Evolutionary conservation across 2,113 vertebrate genomes (phyloP), one percentile per base, ranked within the genome.

Genomic region (Corvus cornix): DNA sequence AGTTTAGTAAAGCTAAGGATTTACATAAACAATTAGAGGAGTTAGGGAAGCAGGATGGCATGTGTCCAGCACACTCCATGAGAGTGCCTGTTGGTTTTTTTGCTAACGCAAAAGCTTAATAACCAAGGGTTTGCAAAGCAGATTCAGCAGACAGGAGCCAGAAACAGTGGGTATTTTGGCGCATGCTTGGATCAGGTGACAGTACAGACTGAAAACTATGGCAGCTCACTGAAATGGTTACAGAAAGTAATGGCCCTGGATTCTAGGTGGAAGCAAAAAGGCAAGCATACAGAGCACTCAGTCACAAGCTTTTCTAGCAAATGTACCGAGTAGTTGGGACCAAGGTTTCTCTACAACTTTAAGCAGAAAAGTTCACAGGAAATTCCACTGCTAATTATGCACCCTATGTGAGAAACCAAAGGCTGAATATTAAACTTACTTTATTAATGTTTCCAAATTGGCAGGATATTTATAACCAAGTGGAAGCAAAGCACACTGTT

Each of bases 151-250:
- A 98, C 97, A 97, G 96, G 94, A 97, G 97, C 97, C 97, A 97
- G 96, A 97, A 97, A 98, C 97, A 64, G 97, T 97, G 98, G 97
- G 95, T 93, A 96, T 95, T 96, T 98, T 97, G 98, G 98, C 98
- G 97, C 99, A 99, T 99, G 99, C 99, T 99, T 97, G 98, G 98
- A 97, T 98, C 98, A 98, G 98, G 98, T 98, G 98, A 98, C 97
- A 98, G 97, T 98, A 98, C 98, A 98, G 97, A 99, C 98, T 98
- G 97, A 98, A 98, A 98, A 99, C 98, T 98, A 99, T 99, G 99
- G 98, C 99, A 99, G 99, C 99, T 99, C 99, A 99, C 98, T 99
- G 99, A 99, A 98, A 98, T 98, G 98, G 98, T 97, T 96, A 98
- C 98, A 98, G 98, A 98, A 98, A 98, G 97, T 96, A 97, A 98